Evolutionary conservation across 2,888 invertebrate genomes (phyloP), one percentile per base, ranked within the genome.

Genomic region (Melinaea marsaeus): DNA sequence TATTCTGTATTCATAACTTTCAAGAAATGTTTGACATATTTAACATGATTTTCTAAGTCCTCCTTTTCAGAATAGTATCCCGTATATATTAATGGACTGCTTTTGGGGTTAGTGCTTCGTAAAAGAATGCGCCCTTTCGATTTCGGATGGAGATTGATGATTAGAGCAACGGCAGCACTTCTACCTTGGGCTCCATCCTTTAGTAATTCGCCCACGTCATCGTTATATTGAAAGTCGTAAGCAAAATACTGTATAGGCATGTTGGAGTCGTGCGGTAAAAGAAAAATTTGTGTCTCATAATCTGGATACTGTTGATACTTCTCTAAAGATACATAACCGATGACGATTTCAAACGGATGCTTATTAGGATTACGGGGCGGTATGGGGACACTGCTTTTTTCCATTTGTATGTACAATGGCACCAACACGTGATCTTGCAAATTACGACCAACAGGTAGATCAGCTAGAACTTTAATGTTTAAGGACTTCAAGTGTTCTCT

Each of bases 211-310:
- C 77, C 77, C 3, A 80, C 42, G 3, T 70, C 65, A 0, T 74
- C 57, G 0, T 73, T 92, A 91, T 67, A 92, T 84, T 33, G 89
- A 81, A 74, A 82, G 86, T 77, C 92, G 92, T 54, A 93, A 85
- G 63, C 22, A 13, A 74, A 75, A 2, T 74, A 34, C 33, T 65
- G 47, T 4, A 63, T 54, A 2, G 57, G 54, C 33, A 34, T n/a
- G 11, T 33, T 6, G 1, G 71, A 60, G 22, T 64, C 64, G 45
- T 67, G 61, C 45, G 63, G 59, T 45, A 69, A 22, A 7, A 69
- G 48, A 60, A 66, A 62, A 51, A 66, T 77, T 3, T 70, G 59
- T n/a, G 66, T 68, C 58, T 73, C 74, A 54, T 77, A 82, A 33
- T 76, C 76, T 5, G 81, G 73, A 37, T 66, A 72, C 0, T 69